A percentile compares a stretch with the other conserved stretches of the same genome.
Evolutionary conservation across 2,888 invertebrate species (phyloP).

Genomic region (Trachelus stipa): DNA sequence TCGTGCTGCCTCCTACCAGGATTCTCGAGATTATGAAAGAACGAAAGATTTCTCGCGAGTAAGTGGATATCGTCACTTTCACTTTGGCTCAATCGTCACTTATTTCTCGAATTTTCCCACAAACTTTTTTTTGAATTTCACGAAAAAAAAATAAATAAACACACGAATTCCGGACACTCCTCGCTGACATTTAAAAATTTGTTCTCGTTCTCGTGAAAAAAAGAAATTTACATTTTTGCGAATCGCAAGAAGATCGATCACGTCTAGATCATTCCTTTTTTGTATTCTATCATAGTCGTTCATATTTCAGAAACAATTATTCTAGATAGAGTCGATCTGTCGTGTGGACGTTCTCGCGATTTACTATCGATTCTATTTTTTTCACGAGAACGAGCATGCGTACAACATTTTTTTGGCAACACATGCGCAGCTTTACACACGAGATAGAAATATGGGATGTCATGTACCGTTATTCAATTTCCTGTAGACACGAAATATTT

Average conservation of each 20-base stretch:
- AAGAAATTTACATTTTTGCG: neutral
- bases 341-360: neutral
- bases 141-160: constrained; percentile 6
- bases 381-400: neutral
- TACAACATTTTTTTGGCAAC: neutral
- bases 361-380: neutral
- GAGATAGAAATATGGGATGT: neutral
- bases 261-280: neutral
- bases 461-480: neutral
- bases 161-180: neutral
- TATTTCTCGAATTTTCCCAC: neutral
- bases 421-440: neutral
- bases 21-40: neutral
- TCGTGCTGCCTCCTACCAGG: neutral
- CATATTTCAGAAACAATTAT: neutral
- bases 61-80: neutral
- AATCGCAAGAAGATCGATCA: neutral
- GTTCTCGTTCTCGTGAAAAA: neutral
- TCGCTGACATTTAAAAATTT: neutral
- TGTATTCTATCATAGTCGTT: neutral
- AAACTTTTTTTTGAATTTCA: neutral
- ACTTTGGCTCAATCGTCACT: neutral
- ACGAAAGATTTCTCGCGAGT: neutral
- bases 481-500: neutral
- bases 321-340: neutral